Evolutionary conservation across 2,888 invertebrate genomes (phyloP), one percentile per base, ranked within the genome.

Genomic region (Isoperla grammatica): DNA sequence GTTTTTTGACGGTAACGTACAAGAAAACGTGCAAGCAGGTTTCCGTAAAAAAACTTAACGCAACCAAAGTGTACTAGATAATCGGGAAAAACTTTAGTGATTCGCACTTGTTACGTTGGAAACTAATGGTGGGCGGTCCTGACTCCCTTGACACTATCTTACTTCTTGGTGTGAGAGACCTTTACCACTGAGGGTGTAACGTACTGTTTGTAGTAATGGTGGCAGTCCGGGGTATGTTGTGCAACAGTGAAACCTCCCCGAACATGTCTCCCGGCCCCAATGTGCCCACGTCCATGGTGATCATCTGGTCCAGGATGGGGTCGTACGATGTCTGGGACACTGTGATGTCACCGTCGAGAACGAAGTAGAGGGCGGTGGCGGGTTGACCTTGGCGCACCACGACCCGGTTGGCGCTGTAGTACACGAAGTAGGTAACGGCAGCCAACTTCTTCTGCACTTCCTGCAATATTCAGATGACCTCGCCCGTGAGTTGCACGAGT

Each of bases 171-270:
- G n/a, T n/a, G n/a, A n/a, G n/a, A n/a, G n/a, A n/a, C n/a, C n/a
- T n/a, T n/a, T n/a, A n/a, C n/a, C n/a, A n/a, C n/a, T n/a, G n/a
- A n/a, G n/a, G n/a, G n/a, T n/a, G n/a, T n/a, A 2, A 17, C 43
- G 72, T 74, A 82, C 82, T 79, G 59, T 69, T 68, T 23, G 82
- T 83, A 8, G 78, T 78, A 58, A 80, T 79, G 0, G 85, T 85
- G 15, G 83, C 82, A 6, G 81, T 80, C 68, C 86, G 77, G 4
- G 78, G 78, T 46, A 83, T 78, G 20, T 78, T 77, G 65, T 85
- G 83, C 56, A 86, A 69, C 40, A 86, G 70, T 0, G 84, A 82
- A 12, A 84, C 79, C 72, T 86, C 85, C 0, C 86, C 87, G 66
- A 86, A 85, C 77, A 81, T 80, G 57, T 81, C 81, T 0, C 85